Evolutionary conservation across 2,888 invertebrate species (phyloP), one percentile per base, ranked within the genome.

Genomic region (Xanthorhoe designata): DNA sequence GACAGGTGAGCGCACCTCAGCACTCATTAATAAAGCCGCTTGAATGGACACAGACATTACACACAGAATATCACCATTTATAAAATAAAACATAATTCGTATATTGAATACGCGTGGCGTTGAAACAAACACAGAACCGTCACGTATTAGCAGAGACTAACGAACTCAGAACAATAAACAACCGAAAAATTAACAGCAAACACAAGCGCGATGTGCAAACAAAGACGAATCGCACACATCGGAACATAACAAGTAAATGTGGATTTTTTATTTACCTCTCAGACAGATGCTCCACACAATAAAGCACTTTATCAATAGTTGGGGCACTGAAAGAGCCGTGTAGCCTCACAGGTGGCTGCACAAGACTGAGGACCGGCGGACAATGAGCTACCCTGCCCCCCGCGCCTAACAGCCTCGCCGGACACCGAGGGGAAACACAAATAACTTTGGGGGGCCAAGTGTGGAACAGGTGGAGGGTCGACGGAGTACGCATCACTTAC

Each of bases 321-420:
- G 70, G 77, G 71, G 75, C 82, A 82, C 77, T 78, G 78, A 82
- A 79, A 80, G 80, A 82, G 76, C 82, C 86, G 85, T 87, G 85
- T 87, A 82, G 79, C 84, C 82, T 82, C 86, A 88, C 90, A 90
- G 89, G 87, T 88, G 90, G 88, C 83, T 87, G 85, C 83, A 82
- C 84, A 82, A 85, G 79, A 90, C 88, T 88, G 86, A 79, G 78
- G 75, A 78, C 81, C 79, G 72, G 70, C 71, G 72, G 69, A 69
- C 50, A 55, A 70, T 71, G 78, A 78, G 66, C 83, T 76, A 55
- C 84, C 82, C 76, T 76, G 78, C 76, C 81, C 78, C 86, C 82
- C 82, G 76, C 81, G 52, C 66, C 53, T 54, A 29, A 72, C 74
- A 45, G 64, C 62, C 67, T 64, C 69, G 67, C 70, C 69, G 81